These are phyloP conservation scores for Dione vanillae DNA, from an alignment of 2,888 invertebrate genomes.

Conservation along the genomic window DNA sequence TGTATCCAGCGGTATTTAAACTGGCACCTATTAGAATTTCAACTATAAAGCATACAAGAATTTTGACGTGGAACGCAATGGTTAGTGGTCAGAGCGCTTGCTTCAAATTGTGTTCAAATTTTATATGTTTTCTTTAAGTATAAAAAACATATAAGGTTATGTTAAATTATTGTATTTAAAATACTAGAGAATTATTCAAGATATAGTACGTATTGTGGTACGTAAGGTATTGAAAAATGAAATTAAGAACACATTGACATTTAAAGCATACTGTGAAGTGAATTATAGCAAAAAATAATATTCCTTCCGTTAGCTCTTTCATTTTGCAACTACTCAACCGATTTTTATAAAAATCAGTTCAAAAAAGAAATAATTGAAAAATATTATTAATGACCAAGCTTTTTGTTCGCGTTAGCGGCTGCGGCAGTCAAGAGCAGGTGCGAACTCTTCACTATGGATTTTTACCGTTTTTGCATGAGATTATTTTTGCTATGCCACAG, in stretches of 20 bases:
- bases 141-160: too few species aligned
- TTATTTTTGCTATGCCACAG: conserved; percentile 28
- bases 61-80: too few species aligned
- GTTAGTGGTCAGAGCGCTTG: too few species aligned
- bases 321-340: conserved; percentile 15
- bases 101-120: too few species aligned
- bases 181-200: background rate
- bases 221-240: background rate
- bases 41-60: too few species aligned
- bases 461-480: conserved; percentile 32
- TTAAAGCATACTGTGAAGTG: background rate
- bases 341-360: conserved; percentile 23
- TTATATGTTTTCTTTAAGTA: too few species aligned
- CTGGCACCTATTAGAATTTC: too few species aligned
- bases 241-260: background rate
- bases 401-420: conserved; percentile 40
- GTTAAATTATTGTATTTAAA: background rate
- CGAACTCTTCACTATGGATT: conserved; percentile 33
- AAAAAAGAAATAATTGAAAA: conserved; percentile 34
- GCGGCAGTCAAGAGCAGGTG: conserved; percentile 42
- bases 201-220: too few species aligned
- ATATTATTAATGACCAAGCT: conserved; percentile 35
- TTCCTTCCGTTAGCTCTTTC: background rate
- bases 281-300: conserved; percentile 7
- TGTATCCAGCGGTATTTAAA: too few species aligned